These are phyloP conservation scores for Parnassius mnemosyne DNA, from an alignment of 2,888 invertebrate species.

Conservation along the genomic window DNA sequence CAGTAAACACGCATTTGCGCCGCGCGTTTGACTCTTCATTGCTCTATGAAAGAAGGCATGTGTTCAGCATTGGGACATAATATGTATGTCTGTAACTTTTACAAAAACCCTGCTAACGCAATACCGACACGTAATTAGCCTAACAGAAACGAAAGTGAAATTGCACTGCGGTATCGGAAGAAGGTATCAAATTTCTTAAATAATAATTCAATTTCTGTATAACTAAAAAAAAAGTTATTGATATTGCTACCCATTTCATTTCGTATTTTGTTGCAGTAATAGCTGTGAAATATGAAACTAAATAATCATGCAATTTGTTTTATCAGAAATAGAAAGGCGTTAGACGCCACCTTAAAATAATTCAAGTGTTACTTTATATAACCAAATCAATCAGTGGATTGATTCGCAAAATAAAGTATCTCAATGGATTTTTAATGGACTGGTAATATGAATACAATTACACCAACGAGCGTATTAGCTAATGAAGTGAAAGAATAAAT, in stretches of 20 bases:
- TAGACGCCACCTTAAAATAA: slow-evolving; percentile 1
- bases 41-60: too few relatives aligned
- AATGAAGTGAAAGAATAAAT: slow-evolving; percentile 12
- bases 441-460: slow-evolving; percentile 15
- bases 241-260: too few relatives aligned
- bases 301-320: background rate
- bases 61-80: too few relatives aligned
- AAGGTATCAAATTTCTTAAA: background rate
- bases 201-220: background rate
- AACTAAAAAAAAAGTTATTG: background rate
- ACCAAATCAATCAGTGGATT: slow-evolving; percentile 9
- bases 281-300: slow-evolving; percentile 2
- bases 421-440: slow-evolving; percentile 13
- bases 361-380: slow-evolving; percentile 6
- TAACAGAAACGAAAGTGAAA: background rate
- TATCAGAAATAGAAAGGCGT: slow-evolving; percentile 12
- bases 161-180: background rate
- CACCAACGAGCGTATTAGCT: background rate
- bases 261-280: background rate
- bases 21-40: too few relatives aligned
- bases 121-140: too few relatives aligned
- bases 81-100: too few relatives aligned
- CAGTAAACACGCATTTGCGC: too few relatives aligned
- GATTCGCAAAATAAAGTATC: background rate
- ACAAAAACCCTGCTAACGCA: too few relatives aligned